Conservation (phyloP, 2,888 invertebrate genomes). For the Macrophya alboannulata region DNA sequence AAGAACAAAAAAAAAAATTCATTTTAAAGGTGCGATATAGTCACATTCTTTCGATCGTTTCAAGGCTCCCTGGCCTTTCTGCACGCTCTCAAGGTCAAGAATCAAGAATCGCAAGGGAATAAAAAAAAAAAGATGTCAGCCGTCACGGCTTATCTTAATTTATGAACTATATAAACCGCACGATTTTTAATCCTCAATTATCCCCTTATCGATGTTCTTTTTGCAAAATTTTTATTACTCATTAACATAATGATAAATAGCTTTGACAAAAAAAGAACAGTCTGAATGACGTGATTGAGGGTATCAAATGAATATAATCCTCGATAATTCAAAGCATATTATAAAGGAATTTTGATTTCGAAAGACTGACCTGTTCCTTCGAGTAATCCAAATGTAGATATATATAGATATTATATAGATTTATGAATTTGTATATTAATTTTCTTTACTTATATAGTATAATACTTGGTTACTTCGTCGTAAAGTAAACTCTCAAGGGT, state of each 20-base stretch:
- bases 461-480: constrained; percentile 10
- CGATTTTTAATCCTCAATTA: not conserved
- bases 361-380: constrained; percentile 19
- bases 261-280: not conserved
- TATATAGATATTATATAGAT: too few species aligned
- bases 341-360: not conserved
- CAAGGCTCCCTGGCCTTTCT: constrained; percentile 2
- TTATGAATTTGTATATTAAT: not conserved
- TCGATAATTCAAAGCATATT: not conserved
- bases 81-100: constrained; percentile 7
- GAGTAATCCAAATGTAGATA: not conserved
- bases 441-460: not conserved
- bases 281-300: not conserved
- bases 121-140: constrained; percentile 1
- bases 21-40: not conserved
- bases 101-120: not conserved
- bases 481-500: not conserved
- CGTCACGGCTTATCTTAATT: not conserved
- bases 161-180: not conserved
- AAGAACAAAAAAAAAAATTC: not conserved
- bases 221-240: not conserved
- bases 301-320: not conserved
- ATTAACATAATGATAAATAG: not conserved
- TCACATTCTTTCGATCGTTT: not conserved
- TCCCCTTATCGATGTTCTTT: not conserved